phyloP scores from a whole-genome alignment of 1,140 invertebrate genomes.

The Thaumatotibia leucotreta region DNA sequence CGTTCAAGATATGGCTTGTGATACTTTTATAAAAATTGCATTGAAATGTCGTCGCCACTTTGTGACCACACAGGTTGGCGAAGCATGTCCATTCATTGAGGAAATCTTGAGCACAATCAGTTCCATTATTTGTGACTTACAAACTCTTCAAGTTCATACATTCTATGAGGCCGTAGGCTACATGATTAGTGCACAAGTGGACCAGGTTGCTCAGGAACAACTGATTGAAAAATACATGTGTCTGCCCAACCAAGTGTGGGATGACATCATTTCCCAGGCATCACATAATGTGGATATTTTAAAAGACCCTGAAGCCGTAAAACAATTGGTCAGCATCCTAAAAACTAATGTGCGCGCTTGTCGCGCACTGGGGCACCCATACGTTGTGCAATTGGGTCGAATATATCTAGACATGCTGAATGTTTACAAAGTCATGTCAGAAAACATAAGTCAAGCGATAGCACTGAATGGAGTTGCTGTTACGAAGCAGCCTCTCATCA shows the following conservation, averaged over 20 bases:
- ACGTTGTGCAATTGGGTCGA: slow-evolving; percentile 95
- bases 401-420: slow-evolving; percentile 99
- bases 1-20: slow-evolving; percentile 99
- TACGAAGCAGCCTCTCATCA: slow-evolving; percentile 98
- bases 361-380: slow-evolving; percentile 97
- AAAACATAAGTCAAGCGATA: slow-evolving; percentile 98
- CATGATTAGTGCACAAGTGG: slow-evolving; percentile 98
- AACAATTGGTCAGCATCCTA: slow-evolving; percentile 97
- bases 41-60: slow-evolving; percentile 99
- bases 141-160: slow-evolving; percentile 99
- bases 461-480: slow-evolving; percentile 96
- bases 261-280: slow-evolving; percentile 98
- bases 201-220: slow-evolving; percentile 92
- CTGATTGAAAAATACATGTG: slow-evolving; percentile 99
- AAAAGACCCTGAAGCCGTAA: slow-evolving; percentile 97
- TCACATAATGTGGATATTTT: slow-evolving; percentile 97
- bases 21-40: slow-evolving; percentile 99
- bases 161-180: slow-evolving; percentile 99
- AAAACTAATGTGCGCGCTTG: slow-evolving; percentile 99
- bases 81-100: slow-evolving; percentile 98
- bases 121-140: slow-evolving; percentile 98
- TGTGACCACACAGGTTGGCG: slow-evolving; percentile 96
- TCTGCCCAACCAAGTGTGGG: slow-evolving; percentile 98
- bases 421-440: slow-evolving; percentile 99
- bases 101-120: slow-evolving; percentile 98